These are phyloP conservation scores for Botia almorhae DNA, from an alignment of 2,797 vertebrate genomes.

Conservation along the genomic window DNA sequence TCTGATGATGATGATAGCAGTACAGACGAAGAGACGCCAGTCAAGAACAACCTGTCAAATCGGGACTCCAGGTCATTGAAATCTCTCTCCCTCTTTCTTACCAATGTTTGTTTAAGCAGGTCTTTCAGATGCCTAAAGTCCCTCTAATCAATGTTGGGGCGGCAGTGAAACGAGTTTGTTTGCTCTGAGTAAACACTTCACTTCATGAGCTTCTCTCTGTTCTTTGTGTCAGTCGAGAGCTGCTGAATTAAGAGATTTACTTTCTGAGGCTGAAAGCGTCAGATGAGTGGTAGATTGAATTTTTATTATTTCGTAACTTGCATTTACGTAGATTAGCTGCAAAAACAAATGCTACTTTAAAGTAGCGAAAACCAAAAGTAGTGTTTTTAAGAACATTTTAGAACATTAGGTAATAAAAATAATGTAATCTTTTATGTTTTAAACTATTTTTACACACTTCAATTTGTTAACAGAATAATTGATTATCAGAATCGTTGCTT, in stretches of 20 bases:
- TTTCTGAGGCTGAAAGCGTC: neutral
- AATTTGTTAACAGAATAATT: too few relatives aligned
- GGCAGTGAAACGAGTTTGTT: conserved; percentile 31
- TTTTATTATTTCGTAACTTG: neutral
- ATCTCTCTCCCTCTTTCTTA: neutral
- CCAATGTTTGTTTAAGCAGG: conserved; percentile 34
- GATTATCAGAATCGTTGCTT: too few relatives aligned
- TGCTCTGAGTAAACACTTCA: conserved; percentile 41
- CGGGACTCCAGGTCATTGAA: conserved; percentile 87
- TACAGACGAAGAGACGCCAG: conserved; percentile 88
- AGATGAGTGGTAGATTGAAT: conserved; percentile 8
- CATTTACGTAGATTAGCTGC: neutral
- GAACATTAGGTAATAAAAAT: too few relatives aligned
- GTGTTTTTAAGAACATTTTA: too few relatives aligned
- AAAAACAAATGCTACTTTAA: neutral
- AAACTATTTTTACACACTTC: too few relatives aligned
- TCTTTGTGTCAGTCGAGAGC: conserved; percentile 16
- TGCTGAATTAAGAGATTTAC: conserved; percentile 9
- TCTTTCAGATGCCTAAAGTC: conserved; percentile 37
- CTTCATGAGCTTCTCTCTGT: conserved; percentile 36
- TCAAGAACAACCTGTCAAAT: conserved; percentile 88
- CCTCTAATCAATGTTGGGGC: conserved; percentile 37
- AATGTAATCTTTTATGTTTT: too few relatives aligned
- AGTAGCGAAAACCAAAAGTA: too few relatives aligned
- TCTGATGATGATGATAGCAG: conserved; percentile 96